Evolutionary conservation across 2,113 vertebrate genomes (phyloP).

Genomic region (Agapornis roseicollis): DNA sequence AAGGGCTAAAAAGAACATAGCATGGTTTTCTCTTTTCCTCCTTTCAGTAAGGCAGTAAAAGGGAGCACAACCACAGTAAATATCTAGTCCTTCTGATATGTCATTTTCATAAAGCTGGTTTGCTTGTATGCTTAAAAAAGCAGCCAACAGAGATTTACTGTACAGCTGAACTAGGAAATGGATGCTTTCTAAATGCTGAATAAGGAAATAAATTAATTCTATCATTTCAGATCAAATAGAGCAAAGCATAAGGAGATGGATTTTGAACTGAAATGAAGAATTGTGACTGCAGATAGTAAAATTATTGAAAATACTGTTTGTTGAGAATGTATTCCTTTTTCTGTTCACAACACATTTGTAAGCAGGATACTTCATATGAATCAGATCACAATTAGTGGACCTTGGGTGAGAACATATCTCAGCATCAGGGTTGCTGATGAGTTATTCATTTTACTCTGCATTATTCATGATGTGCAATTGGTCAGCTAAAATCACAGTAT

Average conservation of each 20-base stretch:
- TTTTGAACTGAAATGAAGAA: slow-evolving; percentile 30
- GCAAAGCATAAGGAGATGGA: not conserved
- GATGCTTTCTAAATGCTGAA: slow-evolving; percentile 20
- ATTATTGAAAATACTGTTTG: slow-evolving; percentile 2
- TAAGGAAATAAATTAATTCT: slow-evolving; percentile 5
- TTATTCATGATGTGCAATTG: slow-evolving; percentile 53
- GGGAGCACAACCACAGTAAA: not conserved
- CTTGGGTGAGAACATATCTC: slow-evolving; percentile 21
- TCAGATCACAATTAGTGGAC: slow-evolving; percentile 43
- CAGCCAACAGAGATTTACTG: not conserved
- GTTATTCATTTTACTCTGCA: slow-evolving; percentile 48
- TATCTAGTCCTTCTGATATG: not conserved
- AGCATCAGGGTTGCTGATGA: slow-evolving; percentile 15
- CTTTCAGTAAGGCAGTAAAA: not conserved
- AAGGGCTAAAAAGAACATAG: slow-evolving; percentile 19
- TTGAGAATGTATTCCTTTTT: not conserved
- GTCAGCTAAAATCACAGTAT: slow-evolving; percentile 27
- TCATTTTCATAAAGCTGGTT: slow-evolving; percentile 10
- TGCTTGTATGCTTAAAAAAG: not conserved
- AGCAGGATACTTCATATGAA: not conserved
- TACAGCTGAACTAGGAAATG: slow-evolving; percentile 6
- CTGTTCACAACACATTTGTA: not conserved
- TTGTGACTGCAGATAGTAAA: not conserved
- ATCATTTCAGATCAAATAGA: slow-evolving; percentile 15
- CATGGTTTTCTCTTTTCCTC: not conserved